Conservation (phyloP, 2,113 vertebrate species). For the Nerophis ophidion region DNA sequence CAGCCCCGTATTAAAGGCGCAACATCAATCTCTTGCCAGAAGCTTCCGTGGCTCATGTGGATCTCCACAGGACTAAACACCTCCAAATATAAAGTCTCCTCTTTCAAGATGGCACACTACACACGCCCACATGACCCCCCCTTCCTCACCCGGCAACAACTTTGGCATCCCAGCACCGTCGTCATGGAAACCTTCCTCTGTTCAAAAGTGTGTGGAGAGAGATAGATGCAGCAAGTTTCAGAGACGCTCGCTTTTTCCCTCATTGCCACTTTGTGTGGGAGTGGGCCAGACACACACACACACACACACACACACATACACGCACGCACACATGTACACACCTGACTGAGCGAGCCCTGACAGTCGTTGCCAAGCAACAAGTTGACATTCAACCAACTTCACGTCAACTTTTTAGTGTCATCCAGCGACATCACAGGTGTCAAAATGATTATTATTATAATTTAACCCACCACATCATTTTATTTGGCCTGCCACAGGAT, state of each 20-base stretch:
- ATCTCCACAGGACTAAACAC: conserved; percentile 4
- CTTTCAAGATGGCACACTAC: neutral
- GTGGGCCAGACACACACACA: neutral
- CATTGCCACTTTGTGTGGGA: too few species aligned
- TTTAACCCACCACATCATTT: too few species aligned
- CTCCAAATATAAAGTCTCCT: conserved; percentile 5
- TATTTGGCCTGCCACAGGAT: too few species aligned
- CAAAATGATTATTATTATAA: too few species aligned
- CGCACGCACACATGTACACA: conserved; percentile 5
- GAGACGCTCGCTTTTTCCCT: neutral
- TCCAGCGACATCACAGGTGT: neutral
- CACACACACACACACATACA: neutral
- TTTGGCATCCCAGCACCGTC: conserved; percentile 48
- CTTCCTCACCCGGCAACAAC: conserved; percentile 38
- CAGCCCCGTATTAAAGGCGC: too few species aligned
- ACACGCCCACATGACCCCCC: conserved; percentile 17
- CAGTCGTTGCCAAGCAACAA: conserved; percentile 2
- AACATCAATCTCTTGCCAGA: neutral
- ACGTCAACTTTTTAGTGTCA: neutral
- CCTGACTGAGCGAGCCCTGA: neutral
- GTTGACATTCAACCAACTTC: conserved; percentile 2
- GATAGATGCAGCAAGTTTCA: neutral
- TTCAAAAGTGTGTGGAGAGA: conserved; percentile 10
- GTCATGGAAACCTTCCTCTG: conserved; percentile 56
- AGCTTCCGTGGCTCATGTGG: neutral